These are phyloP conservation scores for Ctenopoma multispine DNA, from an alignment of 2,797 vertebrate species.

Conservation along the genomic window DNA sequence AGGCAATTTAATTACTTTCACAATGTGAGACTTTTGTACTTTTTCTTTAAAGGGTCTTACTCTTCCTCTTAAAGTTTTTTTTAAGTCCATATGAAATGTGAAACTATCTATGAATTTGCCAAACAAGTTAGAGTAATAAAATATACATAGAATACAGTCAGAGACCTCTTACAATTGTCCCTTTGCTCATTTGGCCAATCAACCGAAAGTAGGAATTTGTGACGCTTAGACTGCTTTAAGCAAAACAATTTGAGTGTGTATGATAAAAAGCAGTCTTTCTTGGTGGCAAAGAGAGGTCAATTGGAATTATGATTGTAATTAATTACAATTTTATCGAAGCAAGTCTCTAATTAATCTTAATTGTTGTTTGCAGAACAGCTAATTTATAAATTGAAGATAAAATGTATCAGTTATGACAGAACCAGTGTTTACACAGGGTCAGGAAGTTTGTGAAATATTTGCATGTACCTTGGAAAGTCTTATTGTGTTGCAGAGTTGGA, in stretches of 20 bases:
- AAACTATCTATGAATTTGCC: background rate
- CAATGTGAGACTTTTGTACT: background rate
- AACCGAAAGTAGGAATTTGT: background rate
- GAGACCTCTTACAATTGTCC: no score
- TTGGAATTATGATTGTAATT: background rate
- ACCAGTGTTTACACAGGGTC: background rate
- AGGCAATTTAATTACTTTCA: conserved; percentile 12
- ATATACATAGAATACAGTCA: background rate
- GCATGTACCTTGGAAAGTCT: background rate
- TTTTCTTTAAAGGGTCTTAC: background rate
- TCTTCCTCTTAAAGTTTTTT: conserved; percentile 5
- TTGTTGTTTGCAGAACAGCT: background rate
- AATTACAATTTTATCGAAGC: background rate
- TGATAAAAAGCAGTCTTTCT: background rate
- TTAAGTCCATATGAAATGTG: conserved; percentile 18
- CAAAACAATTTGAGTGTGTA: background rate
- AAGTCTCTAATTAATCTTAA: background rate
- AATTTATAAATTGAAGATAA: background rate
- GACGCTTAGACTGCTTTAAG: no score
- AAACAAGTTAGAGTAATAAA: background rate
- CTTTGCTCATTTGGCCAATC: no score
- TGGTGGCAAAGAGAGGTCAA: background rate
- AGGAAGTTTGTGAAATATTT: background rate
- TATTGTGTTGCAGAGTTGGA: no score
- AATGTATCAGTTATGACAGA: background rate